These are phyloP conservation scores for Drosophila anomalipes DNA, from an alignment of 2,888 invertebrate species.

Conservation along the genomic window DNA sequence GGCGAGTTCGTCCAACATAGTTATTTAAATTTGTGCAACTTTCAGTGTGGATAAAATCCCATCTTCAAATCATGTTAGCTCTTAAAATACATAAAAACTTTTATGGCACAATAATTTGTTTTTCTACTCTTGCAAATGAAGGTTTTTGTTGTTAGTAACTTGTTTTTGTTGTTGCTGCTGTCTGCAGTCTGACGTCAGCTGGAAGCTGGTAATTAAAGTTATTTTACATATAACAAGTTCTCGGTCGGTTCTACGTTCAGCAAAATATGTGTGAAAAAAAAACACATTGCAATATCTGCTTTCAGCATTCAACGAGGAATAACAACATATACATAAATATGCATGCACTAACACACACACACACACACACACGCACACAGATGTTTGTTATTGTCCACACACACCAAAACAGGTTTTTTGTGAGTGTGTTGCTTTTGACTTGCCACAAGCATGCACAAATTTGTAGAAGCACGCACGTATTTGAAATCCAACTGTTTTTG, in stretches of 20 bases:
- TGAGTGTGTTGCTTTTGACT: slow-evolving; percentile 13
- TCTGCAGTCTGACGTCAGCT: slow-evolving; percentile 29
- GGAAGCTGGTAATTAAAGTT: slow-evolving; percentile 68
- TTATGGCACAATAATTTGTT: slow-evolving; percentile 33
- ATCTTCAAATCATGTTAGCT: slow-evolving; percentile 19
- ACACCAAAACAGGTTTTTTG: slow-evolving; percentile 48
- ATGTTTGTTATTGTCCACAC: slow-evolving; percentile 29
- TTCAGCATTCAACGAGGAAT: slow-evolving; percentile 22
- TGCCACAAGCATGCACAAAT: slow-evolving; percentile 35
- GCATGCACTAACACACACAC: not conserved
- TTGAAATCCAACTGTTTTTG: slow-evolving; percentile 11
- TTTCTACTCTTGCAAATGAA: slow-evolving; percentile 4
- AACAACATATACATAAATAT: not conserved
- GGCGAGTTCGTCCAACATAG: not conserved
- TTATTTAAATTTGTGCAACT: not conserved
- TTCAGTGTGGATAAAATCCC: not conserved
- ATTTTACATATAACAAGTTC: slow-evolving; percentile 60
- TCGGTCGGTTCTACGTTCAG: not conserved
- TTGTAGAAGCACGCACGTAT: slow-evolving; percentile 8
- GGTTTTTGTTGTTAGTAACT: slow-evolving; percentile 13
- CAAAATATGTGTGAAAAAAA: slow-evolving; percentile 55
- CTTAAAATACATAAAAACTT: slow-evolving; percentile 43
- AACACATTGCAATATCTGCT: slow-evolving; percentile 53
- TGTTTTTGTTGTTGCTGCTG: slow-evolving; percentile 13
- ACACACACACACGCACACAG: not conserved